Evolutionary conservation across 2,888 invertebrate genomes (phyloP).

Genomic region (Hypercompe scribonia): DNA sequence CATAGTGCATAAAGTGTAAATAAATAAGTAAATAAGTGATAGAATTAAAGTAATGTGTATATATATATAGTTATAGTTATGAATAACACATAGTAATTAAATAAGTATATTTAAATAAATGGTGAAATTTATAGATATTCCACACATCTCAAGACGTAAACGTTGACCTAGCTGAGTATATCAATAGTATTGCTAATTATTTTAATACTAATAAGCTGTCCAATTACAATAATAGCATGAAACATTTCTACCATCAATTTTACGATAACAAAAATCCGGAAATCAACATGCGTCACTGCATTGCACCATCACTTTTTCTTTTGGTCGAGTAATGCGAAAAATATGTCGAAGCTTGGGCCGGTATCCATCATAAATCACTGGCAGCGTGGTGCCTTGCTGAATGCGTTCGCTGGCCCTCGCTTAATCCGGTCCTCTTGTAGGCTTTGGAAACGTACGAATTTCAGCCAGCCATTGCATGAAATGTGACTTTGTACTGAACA

Average conservation of each 20-base stretch:
- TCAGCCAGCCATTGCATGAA: constrained; percentile 1
- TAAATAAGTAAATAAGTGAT: no score
- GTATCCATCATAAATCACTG: constrained; percentile 68
- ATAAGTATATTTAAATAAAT: no score
- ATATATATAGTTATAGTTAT: no score
- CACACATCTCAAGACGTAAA: no score
- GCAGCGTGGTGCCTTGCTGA: constrained; percentile 41
- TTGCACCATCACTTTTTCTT: constrained; percentile 57
- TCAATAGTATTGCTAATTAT: no score
- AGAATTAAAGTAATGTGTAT: no score
- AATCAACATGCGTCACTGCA: constrained; percentile 60
- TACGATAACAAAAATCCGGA: constrained; percentile 37
- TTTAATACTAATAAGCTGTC: background rate
- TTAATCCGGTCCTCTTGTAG: constrained; percentile 47
- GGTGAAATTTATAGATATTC: no score
- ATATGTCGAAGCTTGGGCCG: constrained; percentile 64
- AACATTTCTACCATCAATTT: constrained; percentile 16
- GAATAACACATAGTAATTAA: no score
- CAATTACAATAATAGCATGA: background rate
- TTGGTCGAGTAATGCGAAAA: constrained; percentile 68
- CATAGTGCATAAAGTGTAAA: no score
- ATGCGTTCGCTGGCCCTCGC: constrained; percentile 48
- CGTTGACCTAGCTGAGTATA: no score
- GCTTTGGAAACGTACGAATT: constrained; percentile 25
- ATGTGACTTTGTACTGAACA: background rate